Conservation (phyloP, 1,140 invertebrate genomes). For the Zophobas morio region DNA sequence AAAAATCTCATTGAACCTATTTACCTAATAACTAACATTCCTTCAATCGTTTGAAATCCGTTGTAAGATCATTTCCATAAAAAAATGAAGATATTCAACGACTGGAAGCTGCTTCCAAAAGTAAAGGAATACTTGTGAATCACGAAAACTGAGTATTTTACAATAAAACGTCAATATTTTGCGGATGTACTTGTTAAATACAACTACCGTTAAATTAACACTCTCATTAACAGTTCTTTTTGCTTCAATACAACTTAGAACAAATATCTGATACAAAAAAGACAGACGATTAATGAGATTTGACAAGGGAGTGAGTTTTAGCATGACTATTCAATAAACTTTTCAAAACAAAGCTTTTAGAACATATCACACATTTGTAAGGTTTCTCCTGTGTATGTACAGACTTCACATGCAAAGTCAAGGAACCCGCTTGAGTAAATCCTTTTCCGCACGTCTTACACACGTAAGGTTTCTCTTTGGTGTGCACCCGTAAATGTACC, state of each 20-base stretch:
- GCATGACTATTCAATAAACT: neutral
- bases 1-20: no score
- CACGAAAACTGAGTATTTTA: no score
- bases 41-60: no score
- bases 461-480: slow-evolving; percentile 69
- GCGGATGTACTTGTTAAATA: no score
- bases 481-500: slow-evolving; percentile 54
- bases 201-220: no score
- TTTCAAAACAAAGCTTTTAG: slow-evolving; percentile 68
- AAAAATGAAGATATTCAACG: no score
- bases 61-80: no score
- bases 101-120: no score
- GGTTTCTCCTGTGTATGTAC: neutral
- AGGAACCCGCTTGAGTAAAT: slow-evolving; percentile 59
- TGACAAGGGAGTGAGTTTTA: neutral
- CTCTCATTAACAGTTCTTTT: neutral
- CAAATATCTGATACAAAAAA: no score
- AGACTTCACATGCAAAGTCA: neutral
- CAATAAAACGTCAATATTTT: no score
- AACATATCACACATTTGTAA: slow-evolving; percentile 60
- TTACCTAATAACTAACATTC: no score
- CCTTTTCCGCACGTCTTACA: slow-evolving; percentile 64
- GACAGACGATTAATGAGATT: neutral
- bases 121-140: no score
- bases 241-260: neutral